These are phyloP conservation scores for Micronycteris hirsuta DNA, from an alignment of 2,113 vertebrate genomes.

Conservation along the genomic window DNA sequence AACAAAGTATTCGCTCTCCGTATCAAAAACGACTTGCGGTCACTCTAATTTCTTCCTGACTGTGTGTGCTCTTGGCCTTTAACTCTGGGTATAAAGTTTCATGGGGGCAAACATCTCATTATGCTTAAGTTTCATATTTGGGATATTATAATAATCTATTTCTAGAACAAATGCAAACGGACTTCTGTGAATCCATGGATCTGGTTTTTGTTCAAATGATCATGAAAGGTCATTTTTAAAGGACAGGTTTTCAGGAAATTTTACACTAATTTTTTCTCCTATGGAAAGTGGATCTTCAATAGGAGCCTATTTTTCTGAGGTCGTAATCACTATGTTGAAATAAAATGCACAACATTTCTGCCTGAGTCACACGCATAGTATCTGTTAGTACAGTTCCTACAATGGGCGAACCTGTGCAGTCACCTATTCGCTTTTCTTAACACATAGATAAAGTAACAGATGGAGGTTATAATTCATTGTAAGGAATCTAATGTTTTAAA, in stretches of 20 bases:
- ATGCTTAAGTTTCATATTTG: neutral
- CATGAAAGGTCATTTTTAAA: neutral
- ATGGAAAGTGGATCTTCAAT: neutral
- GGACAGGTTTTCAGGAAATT: neutral
- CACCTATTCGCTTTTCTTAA: neutral
- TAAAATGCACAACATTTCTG: neutral
- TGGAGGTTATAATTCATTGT: neutral
- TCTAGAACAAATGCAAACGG: neutral
- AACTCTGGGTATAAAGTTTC: neutral
- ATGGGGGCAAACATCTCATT: neutral
- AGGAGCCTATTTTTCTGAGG: neutral
- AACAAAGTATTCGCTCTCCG: neutral
- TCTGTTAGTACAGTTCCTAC: neutral
- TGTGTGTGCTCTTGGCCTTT: neutral
- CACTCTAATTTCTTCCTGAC: neutral
- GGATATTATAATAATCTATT: neutral
- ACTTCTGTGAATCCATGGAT: neutral
- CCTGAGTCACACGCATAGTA: neutral
- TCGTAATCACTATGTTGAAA: neutral
- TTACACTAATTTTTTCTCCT: neutral
- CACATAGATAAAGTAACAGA: neutral
- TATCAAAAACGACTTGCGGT: neutral
- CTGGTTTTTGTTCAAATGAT: neutral
- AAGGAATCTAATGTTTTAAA: neutral
- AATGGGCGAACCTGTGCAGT: neutral